Evolutionary conservation across 2,888 invertebrate species (phyloP), one percentile per base, ranked within the genome.

Genomic region (Brachyopa scutellaris): DNA sequence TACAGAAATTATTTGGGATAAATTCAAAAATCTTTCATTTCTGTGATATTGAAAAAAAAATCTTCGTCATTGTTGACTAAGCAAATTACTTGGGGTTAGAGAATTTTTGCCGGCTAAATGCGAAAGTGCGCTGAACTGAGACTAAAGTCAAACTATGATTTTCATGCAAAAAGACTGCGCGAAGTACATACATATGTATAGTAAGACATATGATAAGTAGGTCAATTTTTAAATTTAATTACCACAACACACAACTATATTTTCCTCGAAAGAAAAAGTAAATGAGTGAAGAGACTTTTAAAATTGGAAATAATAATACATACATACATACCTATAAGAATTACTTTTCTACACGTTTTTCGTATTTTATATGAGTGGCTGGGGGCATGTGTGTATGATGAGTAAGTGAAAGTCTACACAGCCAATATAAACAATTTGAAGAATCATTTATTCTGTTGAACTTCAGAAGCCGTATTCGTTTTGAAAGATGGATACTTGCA

Each of bases 41-140:
- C n/a, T n/a, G n/a, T n/a, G n/a, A n/a, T n/a, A n/a, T n/a, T n/a
- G n/a, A n/a, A n/a, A n/a, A n/a, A n/a, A n/a, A n/a, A n/a, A n/a
- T n/a, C n/a, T n/a, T n/a, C n/a, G n/a, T n/a, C n/a, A n/a, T n/a
- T n/a, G n/a, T n/a, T n/a, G n/a, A n/a, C n/a, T n/a, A n/a, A n/a
- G n/a, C n/a, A n/a, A n/a, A n/a, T n/a, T n/a, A n/a, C n/a, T n/a
- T n/a, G 42, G 21, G 51, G 31, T 38, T 38, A 49, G 19, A 31
- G 38, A 62, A 66, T 61, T 53, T 33, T 13, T 73, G 29, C 79
- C 74, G 74, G 67, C 74, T 67, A 55, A 57, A 74, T 67, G 55
- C 17, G 21, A 80, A 80, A 80, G 79, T 80, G 67, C 74, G 67
- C 79, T 80, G 79, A 80, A 74, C 79, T 80, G 67, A 67, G 40